Evolutionary conservation across 1,140 invertebrate species (phyloP), one percentile per base, ranked within the genome.

Genomic region (Drosophila arawakana): DNA sequence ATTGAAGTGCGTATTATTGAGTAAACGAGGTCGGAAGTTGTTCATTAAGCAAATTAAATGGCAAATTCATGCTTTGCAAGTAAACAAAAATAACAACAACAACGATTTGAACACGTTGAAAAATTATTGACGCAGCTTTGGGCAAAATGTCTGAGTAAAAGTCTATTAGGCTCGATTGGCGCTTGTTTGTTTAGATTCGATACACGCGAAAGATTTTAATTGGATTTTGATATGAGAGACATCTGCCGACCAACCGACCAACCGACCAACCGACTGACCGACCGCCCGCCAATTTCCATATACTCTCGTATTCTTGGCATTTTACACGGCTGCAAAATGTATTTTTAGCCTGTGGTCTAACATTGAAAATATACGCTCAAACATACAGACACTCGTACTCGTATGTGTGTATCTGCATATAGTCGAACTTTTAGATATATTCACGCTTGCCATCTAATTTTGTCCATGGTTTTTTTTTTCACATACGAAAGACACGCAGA

Each of bases 121-220:
- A 52, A 52, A 52, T 55, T 54, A 60, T 66, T 60, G 73, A 72
- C 43, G 70, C 74, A 59, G 58, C 78, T 49, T 30, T 58, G 50
- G 43, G 50, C 65, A 71, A 73, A 68, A 49, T 47, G 43, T 61
- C 52, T 55, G 57, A 21, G 15, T 57, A 50, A 54, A 21, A 58
- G 77, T 80, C 57, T 44, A 78, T 80, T 54, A 73, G 59, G 34
- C 15, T 52, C 39, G 72, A 69, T 54, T 65, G 66, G 63, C 61
- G 60, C 59, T 73, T 65, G 50, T 68, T 88, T 67, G 84, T 80
- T 80, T 86, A 73, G 70, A 63, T 71, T 82, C 49, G 52, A 70
- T 65, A 79, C 41, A 76, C 68, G 79, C 75, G 72, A 82, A 82
- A 73, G 76, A 82, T 88, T 88, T 88, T 86, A 88, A 86, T 86